phyloP scores from a whole-genome alignment of 2,797 vertebrate genomes.

The Anguilla obscura region DNA sequence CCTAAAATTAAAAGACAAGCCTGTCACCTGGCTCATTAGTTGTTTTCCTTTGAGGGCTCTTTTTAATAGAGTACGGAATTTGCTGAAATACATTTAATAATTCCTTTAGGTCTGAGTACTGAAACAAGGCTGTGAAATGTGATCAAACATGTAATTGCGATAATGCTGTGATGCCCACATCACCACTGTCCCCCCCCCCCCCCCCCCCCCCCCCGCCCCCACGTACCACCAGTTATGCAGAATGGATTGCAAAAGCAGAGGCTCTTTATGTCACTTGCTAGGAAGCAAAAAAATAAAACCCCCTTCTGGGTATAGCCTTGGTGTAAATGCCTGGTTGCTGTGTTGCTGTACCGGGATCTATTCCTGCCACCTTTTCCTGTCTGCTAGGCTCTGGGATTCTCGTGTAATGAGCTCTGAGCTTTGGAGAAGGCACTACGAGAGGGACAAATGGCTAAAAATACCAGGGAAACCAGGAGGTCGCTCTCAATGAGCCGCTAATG shows the following conservation, averaged over 20 bases:
- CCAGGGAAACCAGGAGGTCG: not conserved
- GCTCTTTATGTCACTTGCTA: not conserved
- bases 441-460: slow-evolving; percentile 7
- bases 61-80: not conserved
- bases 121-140: not conserved
- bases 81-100: not conserved
- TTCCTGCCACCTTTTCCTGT: not conserved
- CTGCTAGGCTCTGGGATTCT: not conserved
- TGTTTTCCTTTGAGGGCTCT: not conserved
- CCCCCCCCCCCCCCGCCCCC: not conserved
- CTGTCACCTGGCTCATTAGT: not conserved
- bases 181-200: not conserved
- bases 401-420: slow-evolving; percentile 4
- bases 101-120: not conserved
- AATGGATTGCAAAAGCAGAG: not conserved
- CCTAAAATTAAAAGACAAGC: not conserved
- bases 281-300: not conserved
- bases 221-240: not conserved
- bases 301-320: not conserved
- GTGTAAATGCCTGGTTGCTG: not conserved
- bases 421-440: not conserved
- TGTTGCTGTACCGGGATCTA: not conserved
- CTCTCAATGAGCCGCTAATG: slow-evolving; percentile 7
- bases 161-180: not conserved
- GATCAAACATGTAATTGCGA: not conserved